A percentile compares a stretch with the other conserved stretches of the same genome.
phyloP scores from a whole-genome alignment of 2,888 invertebrate species.

The Megamerina dolium region DNA sequence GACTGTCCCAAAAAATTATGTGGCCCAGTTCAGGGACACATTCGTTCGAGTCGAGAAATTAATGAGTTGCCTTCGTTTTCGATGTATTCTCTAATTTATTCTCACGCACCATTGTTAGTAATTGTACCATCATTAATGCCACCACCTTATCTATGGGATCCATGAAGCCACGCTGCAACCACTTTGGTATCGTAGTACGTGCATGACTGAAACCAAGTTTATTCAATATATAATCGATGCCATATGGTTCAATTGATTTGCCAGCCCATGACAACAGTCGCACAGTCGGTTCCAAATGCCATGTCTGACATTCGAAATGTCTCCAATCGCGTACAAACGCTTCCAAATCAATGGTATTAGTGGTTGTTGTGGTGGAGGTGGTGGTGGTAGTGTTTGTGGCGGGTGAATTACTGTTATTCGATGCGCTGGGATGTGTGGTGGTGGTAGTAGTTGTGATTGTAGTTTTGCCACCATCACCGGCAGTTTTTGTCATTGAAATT shows the following conservation, averaged over 20 bases:
- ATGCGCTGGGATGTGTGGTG: no score
- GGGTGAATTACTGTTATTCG: neutral
- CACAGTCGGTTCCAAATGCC: constrained; percentile 94
- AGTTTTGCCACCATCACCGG: constrained; percentile 4
- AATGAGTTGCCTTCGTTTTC: constrained; percentile 17
- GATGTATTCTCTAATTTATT: constrained; percentile 42
- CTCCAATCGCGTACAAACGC: constrained; percentile 79
- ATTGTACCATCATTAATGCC: constrained; percentile 68
- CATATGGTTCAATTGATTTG: constrained; percentile 95
- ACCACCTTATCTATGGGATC: constrained; percentile 93
- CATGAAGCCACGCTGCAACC: constrained; percentile 97
- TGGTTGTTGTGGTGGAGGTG: neutral
- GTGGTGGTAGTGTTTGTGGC: neutral
- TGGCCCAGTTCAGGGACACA: no score
- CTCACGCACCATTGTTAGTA: constrained; percentile 59
- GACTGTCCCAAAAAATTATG: no score
- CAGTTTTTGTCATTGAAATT: constrained; percentile 7
- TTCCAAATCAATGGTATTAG: constrained; percentile 51
- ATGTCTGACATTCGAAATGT: constrained; percentile 86
- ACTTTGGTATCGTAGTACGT: constrained; percentile 96
- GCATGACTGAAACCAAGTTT: constrained; percentile 97
- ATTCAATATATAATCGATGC: constrained; percentile 96
- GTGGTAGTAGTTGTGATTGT: constrained; percentile 1
- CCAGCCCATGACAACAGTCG: constrained; percentile 83
- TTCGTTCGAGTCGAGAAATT: neutral